phyloP scores from a whole-genome alignment of 2,888 invertebrate species.

The Aphidoletes aphidimyza region DNA sequence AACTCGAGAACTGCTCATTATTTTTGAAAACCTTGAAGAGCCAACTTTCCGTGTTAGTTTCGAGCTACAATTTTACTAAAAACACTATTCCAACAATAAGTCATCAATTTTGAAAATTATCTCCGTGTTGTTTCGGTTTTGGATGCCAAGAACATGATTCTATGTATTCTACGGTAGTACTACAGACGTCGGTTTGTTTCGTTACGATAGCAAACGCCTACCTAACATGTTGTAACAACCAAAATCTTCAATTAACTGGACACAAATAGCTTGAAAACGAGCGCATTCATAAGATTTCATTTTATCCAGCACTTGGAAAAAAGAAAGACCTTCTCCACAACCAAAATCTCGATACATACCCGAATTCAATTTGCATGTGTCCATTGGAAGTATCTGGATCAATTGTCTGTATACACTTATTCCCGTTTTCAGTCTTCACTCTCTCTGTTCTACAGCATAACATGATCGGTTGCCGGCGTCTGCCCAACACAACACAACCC shows the following conservation, averaged over 20 bases:
- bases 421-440: neutral
- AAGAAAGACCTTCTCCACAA: neutral
- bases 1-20: too few relatives aligned
- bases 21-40: too few relatives aligned
- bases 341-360: neutral
- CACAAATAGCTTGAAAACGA: conserved; percentile 10
- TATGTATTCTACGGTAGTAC: too few relatives aligned
- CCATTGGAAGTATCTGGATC: neutral
- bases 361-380: conserved; percentile 36
- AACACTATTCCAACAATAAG: too few relatives aligned
- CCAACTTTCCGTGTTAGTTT: too few relatives aligned
- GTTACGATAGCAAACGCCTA: too few relatives aligned
- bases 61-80: too few relatives aligned
- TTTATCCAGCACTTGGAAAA: neutral
- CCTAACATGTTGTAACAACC: neutral
- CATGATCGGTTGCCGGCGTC: neutral
- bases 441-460: neutral
- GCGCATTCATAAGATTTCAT: conserved; percentile 32
- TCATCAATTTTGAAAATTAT: conserved; percentile 20
- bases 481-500: neutral
- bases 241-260: conserved; percentile 43
- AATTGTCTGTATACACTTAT: neutral
- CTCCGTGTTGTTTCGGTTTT: conserved; percentile 1
- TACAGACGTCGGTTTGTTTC: too few relatives aligned
- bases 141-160: too few relatives aligned